Evolutionary conservation across 2,797 vertebrate species (phyloP), one percentile per base, ranked within the genome.

Genomic region (Clarias laeviceps): DNA sequence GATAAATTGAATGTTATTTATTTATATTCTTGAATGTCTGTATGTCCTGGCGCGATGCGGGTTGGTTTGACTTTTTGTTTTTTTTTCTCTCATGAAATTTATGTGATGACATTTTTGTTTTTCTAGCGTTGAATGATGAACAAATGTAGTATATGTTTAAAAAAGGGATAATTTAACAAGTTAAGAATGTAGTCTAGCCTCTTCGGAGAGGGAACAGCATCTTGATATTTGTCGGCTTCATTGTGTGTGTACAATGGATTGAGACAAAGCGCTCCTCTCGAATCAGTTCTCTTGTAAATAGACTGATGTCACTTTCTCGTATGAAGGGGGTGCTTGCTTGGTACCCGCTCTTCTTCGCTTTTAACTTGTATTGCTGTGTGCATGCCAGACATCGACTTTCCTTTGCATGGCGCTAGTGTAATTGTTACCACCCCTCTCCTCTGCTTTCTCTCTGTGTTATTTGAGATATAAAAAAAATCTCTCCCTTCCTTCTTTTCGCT

Each of bases 361-460:
- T 94, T 96, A 93, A 93, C 94, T 96, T 91, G 94, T 96, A 96
- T 95, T 96, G 95, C 95, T 94, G 95, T 95, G 94, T 96, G 95
- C 95, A 95, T 96, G 96, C 95, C 93, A 91, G 91, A 95, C 94
- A 94, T 89, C 93, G 95, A 93, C 94, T 94, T 97, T 96, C 94
- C 95, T 96, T 97, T 97, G 97, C 97, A 97, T 97, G 97, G 96
- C 96, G 95, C 95, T 95, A 93, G 95, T 95, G 96, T 96, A 95
- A 95, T 94, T 94, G 95, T 96, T 94, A 93, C 94, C 92, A 93
- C 91, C 94, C 90, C 94, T 95, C 90, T 94, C 93, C 93, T 88
- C 85, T 64, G 59, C 82, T 79, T 66, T 93, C 94, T 37, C 90
- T 93, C 2, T 92, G 92, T 91, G 91, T 92, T 93, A 91, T 91